Evolutionary conservation across 2,113 vertebrate species (phyloP), one percentile per base, ranked within the genome.

Genomic region (Ctenodactylus gundi): DNA sequence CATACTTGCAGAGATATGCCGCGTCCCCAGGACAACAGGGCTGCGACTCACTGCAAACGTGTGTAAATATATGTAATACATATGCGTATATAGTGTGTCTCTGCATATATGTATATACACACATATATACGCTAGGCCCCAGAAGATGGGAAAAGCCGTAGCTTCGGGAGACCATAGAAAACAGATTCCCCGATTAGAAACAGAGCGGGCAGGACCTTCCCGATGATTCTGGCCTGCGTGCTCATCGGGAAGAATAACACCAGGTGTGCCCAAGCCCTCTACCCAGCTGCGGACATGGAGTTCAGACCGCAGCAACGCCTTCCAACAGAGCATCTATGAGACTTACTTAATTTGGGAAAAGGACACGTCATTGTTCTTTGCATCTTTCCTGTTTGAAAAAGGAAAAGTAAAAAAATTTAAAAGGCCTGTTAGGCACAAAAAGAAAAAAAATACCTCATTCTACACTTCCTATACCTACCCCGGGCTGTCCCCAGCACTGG

Each of bases 271-370:
- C n/a, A n/a, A n/a, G n/a, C n/a, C n/a, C n/a, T n/a, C n/a, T n/a
- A n/a, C n/a, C n/a, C n/a, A n/a, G n/a, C n/a, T n/a, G n/a, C n/a
- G n/a, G n/a, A n/a, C n/a, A n/a, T n/a, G n/a, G n/a, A n/a, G n/a
- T n/a, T n/a, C n/a, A n/a, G n/a, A n/a, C n/a, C n/a, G n/a, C n/a
- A n/a, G n/a, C n/a, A n/a, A n/a, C n/a, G n/a, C n/a, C n/a, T n/a
- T n/a, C n/a, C n/a, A n/a, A n/a, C n/a, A n/a, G n/a, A n/a, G n/a
- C n/a, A n/a, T n/a, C n/a, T n/a, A n/a, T n/a, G 51, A 62, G 46
- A 98, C 98, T 98, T 97, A 98, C 98, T 98, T 98, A 95, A 98
- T 98, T 57, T 97, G 98, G 97, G 98, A 98, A 97, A 98, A 98
- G 57, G 98, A 98, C 88, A 98, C 97, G 0, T 98, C 98, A n/a